A percentile compares a stretch with the other conserved stretches of the same genome.
Evolutionary conservation across 2,113 vertebrate genomes (phyloP).

Genomic region (Nothocercus julius): DNA sequence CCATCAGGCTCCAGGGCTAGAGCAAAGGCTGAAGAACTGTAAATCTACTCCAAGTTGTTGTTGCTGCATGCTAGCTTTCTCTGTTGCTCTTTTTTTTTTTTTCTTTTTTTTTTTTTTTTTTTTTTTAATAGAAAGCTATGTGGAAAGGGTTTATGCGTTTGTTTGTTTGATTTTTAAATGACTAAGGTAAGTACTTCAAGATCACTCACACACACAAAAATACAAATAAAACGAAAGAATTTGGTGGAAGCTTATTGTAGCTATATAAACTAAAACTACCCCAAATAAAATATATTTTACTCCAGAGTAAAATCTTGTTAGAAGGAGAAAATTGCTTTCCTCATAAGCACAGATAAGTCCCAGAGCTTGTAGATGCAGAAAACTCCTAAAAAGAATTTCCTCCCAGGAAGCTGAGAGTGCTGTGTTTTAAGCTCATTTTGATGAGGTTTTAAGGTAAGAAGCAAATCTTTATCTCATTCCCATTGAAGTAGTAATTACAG

Average conservation of each 20-base stretch:
- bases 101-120: background rate
- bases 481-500: background rate
- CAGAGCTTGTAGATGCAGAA: conserved; percentile 30
- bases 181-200: conserved; percentile 53
- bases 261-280: conserved; percentile 36
- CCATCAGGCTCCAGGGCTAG: conserved; percentile 83
- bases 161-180: conserved; percentile 65
- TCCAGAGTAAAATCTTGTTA: conserved; percentile 76
- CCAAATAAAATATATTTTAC: conserved; percentile 72
- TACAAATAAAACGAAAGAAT: conserved; percentile 15
- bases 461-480: background rate
- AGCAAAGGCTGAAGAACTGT: conserved; percentile 79
- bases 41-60: conserved; percentile 81
- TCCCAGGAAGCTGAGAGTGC: background rate
- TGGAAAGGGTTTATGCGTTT: background rate
- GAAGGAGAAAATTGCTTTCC: conserved; percentile 64
- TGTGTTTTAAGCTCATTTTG: conserved; percentile 24
- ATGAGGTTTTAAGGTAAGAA: conserved; percentile 14
- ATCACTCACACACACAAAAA: background rate
- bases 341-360: conserved; percentile 57
- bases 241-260: conserved; percentile 40
- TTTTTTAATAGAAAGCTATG: conserved; percentile 22
- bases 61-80: conserved; percentile 37
- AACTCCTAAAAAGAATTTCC: background rate
- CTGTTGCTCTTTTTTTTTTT: background rate